Conservation (phyloP, 2,888 invertebrate genomes). For the Drosophila macrospina region DNA sequence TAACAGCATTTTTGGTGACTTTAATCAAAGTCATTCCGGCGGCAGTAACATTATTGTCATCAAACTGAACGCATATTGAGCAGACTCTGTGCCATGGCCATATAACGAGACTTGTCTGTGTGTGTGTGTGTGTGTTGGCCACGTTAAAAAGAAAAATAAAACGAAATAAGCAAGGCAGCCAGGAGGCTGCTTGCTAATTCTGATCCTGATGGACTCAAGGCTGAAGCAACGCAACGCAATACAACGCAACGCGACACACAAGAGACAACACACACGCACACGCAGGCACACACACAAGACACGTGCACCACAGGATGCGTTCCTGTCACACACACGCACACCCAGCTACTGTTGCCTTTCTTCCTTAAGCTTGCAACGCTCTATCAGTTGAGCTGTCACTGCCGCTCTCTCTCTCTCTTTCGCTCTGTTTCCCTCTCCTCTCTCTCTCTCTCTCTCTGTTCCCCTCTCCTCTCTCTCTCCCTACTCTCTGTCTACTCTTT, state of each 20-base stretch:
- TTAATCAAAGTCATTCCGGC: conserved; percentile 58
- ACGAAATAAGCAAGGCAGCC: conserved; percentile 3
- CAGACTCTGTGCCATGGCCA: conserved; percentile 8
- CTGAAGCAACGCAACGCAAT: conserved; percentile 1
- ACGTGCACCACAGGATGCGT: conserved; percentile 48
- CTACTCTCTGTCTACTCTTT: background rate
- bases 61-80: conserved; percentile 21
- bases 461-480: background rate
- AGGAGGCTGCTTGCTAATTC: conserved; percentile 35
- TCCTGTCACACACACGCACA: conserved; percentile 2
- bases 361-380: conserved; percentile 13
- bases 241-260: conserved; percentile 4
- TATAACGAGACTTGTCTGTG: conserved; percentile 1
- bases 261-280: conserved; percentile 8
- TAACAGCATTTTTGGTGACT: conserved; percentile 41
- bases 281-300: conserved; percentile 1
- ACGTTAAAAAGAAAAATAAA: conserved; percentile 8
- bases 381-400: background rate
- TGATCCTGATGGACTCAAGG: conserved; percentile 33
- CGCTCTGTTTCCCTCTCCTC: no score
- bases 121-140: conserved; percentile 8
- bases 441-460: background rate
- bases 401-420: no score
- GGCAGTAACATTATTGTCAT: conserved; percentile 30
- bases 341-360: background rate